Evolutionary conservation across 2,113 vertebrate genomes (phyloP), one percentile per base, ranked within the genome.

Genomic region (Leptobrachium leishanense): DNA sequence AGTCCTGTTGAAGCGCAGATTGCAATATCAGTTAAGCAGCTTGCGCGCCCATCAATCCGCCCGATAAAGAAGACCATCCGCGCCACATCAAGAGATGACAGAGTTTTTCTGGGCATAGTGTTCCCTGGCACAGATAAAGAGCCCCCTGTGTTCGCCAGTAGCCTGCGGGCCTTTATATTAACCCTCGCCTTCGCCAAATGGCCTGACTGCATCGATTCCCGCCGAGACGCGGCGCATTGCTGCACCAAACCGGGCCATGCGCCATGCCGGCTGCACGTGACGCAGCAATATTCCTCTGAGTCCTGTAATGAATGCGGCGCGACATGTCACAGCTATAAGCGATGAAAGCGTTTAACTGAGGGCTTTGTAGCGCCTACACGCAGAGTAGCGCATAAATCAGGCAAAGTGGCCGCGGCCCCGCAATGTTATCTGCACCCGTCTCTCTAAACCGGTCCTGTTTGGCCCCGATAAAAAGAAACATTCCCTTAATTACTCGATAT

Each of bases 1-100:
- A 92, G 84, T 87, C 90, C 86, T 79, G 90, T 88, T 90, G 90
- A 88, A 89, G 87, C 85, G 82, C 84, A 81, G 77, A 72, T 86
- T 83, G 86, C 88, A 88, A 62, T 74, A 80, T 68, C 64, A 80
- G 78, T 80, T 80, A 80, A 80, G 78, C 78, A 68, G 78, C 65
- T 74, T 80, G 63, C 72, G 20, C 74, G 78, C 64, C 72, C 72
- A 80, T 80, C 78, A 80, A 73, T 77, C 67, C 76, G 62, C 55
- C 40, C 67, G 54, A 70, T 77, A 77, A 77, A 77, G 68, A 74
- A 68, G 78, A 43, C 63, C 73, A 40, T 59, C 64, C 65, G 54
- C 68, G 64, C 65, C 6, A 54, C 43, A 44, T 3, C 15, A 41
- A 41, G 43, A 74, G 59, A 65, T 79, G 67, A 43, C 67, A 77